Conservation (phyloP, 1,140 invertebrate genomes). For the Chelonus insularis region DNA sequence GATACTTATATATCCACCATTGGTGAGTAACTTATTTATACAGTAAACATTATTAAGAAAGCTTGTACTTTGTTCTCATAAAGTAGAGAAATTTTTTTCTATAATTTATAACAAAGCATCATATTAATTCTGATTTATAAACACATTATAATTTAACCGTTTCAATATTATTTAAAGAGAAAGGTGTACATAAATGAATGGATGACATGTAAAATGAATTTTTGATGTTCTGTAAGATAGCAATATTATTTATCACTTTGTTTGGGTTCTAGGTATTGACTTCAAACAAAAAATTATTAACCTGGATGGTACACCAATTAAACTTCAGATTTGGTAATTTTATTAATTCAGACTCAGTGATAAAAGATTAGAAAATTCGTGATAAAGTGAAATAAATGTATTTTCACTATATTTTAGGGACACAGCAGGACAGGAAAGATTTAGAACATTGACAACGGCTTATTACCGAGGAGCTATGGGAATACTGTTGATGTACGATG, state of each 20-base stretch:
- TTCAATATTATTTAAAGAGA: too few species aligned
- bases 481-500: conserved; percentile 85
- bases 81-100: background rate
- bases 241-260: conserved; percentile 4
- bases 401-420: conserved; percentile 62
- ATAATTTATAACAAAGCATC: conserved; percentile 8
- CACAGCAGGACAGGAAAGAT: conserved; percentile 72
- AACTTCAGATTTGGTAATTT: conserved; percentile 86
- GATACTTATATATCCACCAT: conserved; percentile 91
- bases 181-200: too few species aligned
- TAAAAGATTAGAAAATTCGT: too few species aligned
- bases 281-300: conserved; percentile 91
- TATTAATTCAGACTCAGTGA: conserved; percentile 7
- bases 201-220: too few species aligned
- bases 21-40: conserved; percentile 68
- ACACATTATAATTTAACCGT: too few species aligned
- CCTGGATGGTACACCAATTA: conserved; percentile 81
- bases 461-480: conserved; percentile 88
- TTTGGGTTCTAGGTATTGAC: conserved; percentile 72
- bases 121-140: too few species aligned
- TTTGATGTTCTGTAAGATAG: conserved; percentile 14
- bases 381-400: too few species aligned
- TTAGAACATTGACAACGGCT: conserved; percentile 82
- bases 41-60: too few species aligned
- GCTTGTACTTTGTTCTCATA: conserved; percentile 1